Base-by-base conservation (phyloP, 2,888 invertebrate genomes). In the Zaprionus bogoriensis region DNA sequence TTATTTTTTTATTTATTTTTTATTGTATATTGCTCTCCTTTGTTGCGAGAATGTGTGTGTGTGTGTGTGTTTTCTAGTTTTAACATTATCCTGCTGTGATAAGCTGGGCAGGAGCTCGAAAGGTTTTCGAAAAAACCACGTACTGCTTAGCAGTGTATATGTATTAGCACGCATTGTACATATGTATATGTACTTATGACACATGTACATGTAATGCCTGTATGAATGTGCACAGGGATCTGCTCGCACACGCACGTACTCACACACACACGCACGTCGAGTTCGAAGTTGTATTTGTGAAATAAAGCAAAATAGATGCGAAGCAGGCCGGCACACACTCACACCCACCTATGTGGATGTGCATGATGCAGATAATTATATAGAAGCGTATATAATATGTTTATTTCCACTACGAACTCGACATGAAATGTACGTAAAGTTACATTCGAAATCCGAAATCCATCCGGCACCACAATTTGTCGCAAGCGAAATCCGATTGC, bases 51-150 rank as follows among this genome's bases (percentile, higher is more conserved):
- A n/a, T n/a, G n/a, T n/a, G n/a, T n/a, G n/a, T n/a, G n/a, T n/a
- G n/a, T n/a, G n/a, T n/a, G n/a, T n/a, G n/a, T n/a, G n/a, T n/a
- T n/a, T n/a, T n/a, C n/a, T n/a, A n/a, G n/a, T n/a, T 14, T 3
- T 14, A 7, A 32, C 25, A 22, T 14, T 25, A 44, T 23, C 7
- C 23, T 9, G 4, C 4, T 10, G 28, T 12, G 65, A 38, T 48
- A 45, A 54, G 22, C 22, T 39, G 23, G 63, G 28, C 41, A 57
- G 19, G 23, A 39, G 20, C 19, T 27, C 48, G 46, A 51, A 46
- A 28, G 28, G 36, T 19, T 58, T 52, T 53, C 10, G 1, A 41
- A 53, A n/a, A 58, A 51, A 51, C 58, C 58, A 58, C 52, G 58
- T 58, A 58, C 38, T 28, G 10, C 45, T 14, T 10, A 27, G 14